Conservation (phyloP, 2,113 vertebrate genomes). For the Onychorhynchus coronatus region DNA sequence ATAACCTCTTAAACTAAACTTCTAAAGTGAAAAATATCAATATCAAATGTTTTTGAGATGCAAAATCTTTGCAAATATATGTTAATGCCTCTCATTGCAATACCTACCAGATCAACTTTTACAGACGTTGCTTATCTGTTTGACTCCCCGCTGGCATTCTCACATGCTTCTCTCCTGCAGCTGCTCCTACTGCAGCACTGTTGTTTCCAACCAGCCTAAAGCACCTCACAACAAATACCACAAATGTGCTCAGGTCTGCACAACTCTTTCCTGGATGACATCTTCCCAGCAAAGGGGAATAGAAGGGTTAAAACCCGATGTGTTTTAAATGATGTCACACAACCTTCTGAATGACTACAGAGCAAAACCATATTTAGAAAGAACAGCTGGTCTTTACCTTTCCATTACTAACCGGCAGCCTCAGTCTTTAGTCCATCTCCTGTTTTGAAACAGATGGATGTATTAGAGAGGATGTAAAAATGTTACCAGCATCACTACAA, state of each 20-base stretch:
- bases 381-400: not conserved
- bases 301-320: not conserved
- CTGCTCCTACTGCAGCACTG: fast-evolving
- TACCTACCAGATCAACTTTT: not conserved
- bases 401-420: not conserved
- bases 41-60: not conserved
- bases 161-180: not conserved
- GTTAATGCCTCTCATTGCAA: not conserved
- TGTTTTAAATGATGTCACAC: not conserved
- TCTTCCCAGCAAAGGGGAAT: not conserved
- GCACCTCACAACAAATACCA: not conserved
- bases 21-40: not conserved
- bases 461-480: not conserved
- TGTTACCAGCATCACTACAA: not conserved
- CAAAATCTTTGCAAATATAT: not conserved
- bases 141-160: not conserved
- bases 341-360: not conserved
- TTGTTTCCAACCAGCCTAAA: not conserved
- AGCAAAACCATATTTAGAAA: not conserved
- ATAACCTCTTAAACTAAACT: not conserved
- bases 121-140: not conserved
- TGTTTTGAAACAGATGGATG: not conserved
- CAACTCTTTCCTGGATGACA: not conserved
- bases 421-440: not conserved
- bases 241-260: not conserved